Evolutionary conservation across 2,888 invertebrate genomes (phyloP).

Genomic region (Ryuthela nishihirai): DNA sequence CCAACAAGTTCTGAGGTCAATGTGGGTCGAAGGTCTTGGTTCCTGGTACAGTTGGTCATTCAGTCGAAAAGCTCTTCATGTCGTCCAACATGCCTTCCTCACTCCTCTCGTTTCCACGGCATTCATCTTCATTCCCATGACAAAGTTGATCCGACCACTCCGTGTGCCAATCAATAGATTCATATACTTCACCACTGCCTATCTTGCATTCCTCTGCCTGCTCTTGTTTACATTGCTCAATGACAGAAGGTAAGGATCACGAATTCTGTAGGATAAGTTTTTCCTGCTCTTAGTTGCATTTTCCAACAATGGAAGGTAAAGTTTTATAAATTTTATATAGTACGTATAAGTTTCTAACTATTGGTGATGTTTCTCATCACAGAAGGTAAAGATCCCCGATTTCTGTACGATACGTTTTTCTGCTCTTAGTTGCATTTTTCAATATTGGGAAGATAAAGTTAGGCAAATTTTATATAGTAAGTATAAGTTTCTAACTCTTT

Average conservation of each 20-base stretch:
- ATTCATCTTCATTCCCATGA: slow-evolving; percentile 14
- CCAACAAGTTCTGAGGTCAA: slow-evolving; percentile 56
- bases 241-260: slow-evolving; percentile 6
- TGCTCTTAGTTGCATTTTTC: too few species aligned
- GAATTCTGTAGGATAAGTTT: too few species aligned
- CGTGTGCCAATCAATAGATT: slow-evolving; percentile 67
- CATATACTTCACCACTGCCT: slow-evolving; percentile 64
- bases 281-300: too few species aligned
- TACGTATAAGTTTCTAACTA: too few species aligned
- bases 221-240: slow-evolving; percentile 52
- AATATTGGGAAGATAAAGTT: too few species aligned
- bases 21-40: slow-evolving; percentile 32
- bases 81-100: slow-evolving; percentile 24
- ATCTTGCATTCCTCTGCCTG: slow-evolving; percentile 62
- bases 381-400: too few species aligned
- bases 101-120: slow-evolving; percentile 25
- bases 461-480: too few species aligned
- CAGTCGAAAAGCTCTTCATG: slow-evolving; percentile 10
- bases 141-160: slow-evolving; percentile 19
- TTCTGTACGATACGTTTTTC: too few species aligned
- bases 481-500: too few species aligned
- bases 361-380: too few species aligned
- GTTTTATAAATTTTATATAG: too few species aligned
- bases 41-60: slow-evolving; percentile 31
- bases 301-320: too few species aligned